Evolutionary conservation across 2,113 vertebrate species (phyloP).

Genomic region (Melanerpes aurifrons): DNA sequence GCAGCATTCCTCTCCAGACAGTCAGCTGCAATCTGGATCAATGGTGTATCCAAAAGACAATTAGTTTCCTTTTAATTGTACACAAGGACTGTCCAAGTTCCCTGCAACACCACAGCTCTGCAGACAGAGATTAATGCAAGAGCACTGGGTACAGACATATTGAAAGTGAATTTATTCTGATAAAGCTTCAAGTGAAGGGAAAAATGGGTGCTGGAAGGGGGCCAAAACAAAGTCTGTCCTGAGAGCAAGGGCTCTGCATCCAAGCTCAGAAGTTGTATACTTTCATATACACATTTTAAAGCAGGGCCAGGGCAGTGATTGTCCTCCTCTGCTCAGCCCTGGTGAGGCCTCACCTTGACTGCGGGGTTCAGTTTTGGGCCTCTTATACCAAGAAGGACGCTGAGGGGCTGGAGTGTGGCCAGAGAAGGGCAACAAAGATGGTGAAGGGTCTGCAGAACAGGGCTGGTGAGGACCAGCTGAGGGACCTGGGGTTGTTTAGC

Average conservation of each 20-base stretch:
- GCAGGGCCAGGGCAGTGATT: too few relatives aligned
- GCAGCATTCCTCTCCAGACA: neutral
- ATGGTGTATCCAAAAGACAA: constrained; percentile 26
- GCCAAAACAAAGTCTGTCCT: neutral
- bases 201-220: neutral
- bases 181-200: constrained; percentile 40
- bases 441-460: too few relatives aligned
- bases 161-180: constrained; percentile 37
- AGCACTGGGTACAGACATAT: neutral
- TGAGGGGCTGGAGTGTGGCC: too few relatives aligned
- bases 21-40: constrained; percentile 41
- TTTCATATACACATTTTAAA: neutral
- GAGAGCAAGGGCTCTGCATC: neutral
- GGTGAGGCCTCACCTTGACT: too few relatives aligned
- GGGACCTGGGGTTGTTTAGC: too few relatives aligned
- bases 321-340: too few relatives aligned
- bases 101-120: neutral
- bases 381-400: too few relatives aligned
- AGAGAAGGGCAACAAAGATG: too few relatives aligned
- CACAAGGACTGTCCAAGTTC: constrained; percentile 2
- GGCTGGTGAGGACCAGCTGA: too few relatives aligned
- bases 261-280: neutral
- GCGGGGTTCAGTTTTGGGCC: too few relatives aligned
- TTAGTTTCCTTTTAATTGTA: constrained; percentile 25
- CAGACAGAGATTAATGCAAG: constrained; percentile 51